Conservation (phyloP, 2,888 invertebrate genomes). For the Conus canariensis region DNA sequence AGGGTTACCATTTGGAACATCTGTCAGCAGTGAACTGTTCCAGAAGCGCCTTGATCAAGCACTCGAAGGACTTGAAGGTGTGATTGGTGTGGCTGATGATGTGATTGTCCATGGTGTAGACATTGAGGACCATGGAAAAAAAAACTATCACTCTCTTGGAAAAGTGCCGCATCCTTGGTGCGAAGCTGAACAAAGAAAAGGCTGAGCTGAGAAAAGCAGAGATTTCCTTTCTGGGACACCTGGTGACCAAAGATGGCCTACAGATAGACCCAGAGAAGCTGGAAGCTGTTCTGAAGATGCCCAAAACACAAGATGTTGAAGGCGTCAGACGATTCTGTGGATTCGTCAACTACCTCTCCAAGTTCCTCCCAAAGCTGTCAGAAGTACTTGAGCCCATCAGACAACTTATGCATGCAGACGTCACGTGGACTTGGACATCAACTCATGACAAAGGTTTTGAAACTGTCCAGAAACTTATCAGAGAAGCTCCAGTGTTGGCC, state of each 20-base stretch:
- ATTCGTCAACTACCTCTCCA: conserved; percentile 53
- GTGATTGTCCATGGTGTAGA: conserved; percentile 50
- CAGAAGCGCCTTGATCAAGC: conserved; percentile 47
- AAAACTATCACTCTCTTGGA: conserved; percentile 45
- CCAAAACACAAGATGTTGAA: conserved; percentile 47
- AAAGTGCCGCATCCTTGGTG: neutral
- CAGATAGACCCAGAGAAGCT: too few species aligned
- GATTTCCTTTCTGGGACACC: conserved; percentile 41
- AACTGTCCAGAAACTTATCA: conserved; percentile 46
- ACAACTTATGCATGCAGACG: conserved; percentile 26
- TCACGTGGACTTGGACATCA: conserved; percentile 41
- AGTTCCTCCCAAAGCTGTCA: conserved; percentile 50
- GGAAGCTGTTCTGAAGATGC: conserved; percentile 47
- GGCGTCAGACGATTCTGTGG: conserved; percentile 46
- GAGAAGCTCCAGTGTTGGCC: conserved; percentile 32
- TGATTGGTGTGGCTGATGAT: conserved; percentile 51
- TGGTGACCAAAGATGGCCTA: conserved; percentile 45
- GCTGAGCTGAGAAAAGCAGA: too few species aligned
- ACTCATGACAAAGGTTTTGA: conserved; percentile 51
- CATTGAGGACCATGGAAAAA: conserved; percentile 49
- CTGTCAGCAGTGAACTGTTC: conserved; percentile 50
- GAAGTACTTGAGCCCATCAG: conserved; percentile 37
- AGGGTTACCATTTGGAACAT: conserved; percentile 45
- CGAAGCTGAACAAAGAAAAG: too few species aligned
- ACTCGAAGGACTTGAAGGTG: conserved; percentile 49